These are phyloP conservation scores for Trichopria drosophilae DNA, from an alignment of 2,888 invertebrate species.

Conservation along the genomic window DNA sequence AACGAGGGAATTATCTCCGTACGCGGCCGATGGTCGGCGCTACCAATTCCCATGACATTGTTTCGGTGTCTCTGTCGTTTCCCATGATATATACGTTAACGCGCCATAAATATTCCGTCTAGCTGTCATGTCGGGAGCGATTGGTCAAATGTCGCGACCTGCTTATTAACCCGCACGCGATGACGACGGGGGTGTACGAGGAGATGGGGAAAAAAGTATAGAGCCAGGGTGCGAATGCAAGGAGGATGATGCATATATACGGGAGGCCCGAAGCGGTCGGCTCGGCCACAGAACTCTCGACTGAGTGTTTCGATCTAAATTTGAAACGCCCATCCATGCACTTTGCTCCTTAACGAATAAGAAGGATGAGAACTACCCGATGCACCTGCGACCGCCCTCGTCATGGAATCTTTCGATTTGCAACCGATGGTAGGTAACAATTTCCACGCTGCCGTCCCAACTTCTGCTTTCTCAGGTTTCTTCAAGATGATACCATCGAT, in stretches of 20 bases:
- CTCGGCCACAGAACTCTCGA: slow-evolving; percentile 52
- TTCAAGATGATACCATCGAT: no score
- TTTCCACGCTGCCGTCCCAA: slow-evolving; percentile 13
- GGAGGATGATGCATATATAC: slow-evolving; percentile 19
- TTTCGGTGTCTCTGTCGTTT: no score
- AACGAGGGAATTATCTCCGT: no score
- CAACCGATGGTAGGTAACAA: slow-evolving; percentile 23
- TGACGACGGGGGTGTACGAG: slow-evolving; percentile 27
- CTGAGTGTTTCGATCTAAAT: slow-evolving; percentile 46
- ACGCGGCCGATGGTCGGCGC: no score
- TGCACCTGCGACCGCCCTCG: slow-evolving; percentile 52
- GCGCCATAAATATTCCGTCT: slow-evolving; percentile 49
- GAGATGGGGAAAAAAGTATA: slow-evolving; percentile 50
- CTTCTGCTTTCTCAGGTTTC: slow-evolving; percentile 27
- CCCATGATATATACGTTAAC: slow-evolving; percentile 50
- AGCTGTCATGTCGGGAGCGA: slow-evolving; percentile 53
- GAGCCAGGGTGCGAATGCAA: slow-evolving; percentile 33
- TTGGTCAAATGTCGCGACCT: slow-evolving; percentile 53
- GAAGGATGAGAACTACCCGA: slow-evolving; percentile 38
- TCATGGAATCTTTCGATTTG: slow-evolving; percentile 37
- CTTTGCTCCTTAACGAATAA: no score
- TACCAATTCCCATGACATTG: no score
- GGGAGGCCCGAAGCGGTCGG: slow-evolving; percentile 35
- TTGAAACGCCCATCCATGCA: slow-evolving; percentile 51
- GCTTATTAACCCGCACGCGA: slow-evolving; percentile 48